Evolutionary conservation across 2,888 invertebrate genomes (phyloP).

Genomic region (Agonopterix heracliana): DNA sequence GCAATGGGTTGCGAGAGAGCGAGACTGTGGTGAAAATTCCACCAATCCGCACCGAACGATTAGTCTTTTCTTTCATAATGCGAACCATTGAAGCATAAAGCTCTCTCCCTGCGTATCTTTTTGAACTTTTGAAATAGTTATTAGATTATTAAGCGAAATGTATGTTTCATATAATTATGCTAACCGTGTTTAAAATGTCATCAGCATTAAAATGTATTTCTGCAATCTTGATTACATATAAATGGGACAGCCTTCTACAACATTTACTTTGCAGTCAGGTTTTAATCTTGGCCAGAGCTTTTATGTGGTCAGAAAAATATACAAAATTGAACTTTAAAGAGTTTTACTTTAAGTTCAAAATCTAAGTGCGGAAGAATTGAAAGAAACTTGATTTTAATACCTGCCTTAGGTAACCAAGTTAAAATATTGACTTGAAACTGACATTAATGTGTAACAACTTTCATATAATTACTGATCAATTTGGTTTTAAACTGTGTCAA

Average conservation of each 20-base stretch:
- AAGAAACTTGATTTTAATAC: constrained; percentile 6
- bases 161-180: no score
- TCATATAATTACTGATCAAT: background rate
- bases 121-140: no score
- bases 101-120: no score
- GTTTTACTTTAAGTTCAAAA: background rate
- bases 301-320: background rate
- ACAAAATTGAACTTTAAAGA: constrained; percentile 3
- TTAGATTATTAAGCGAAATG: no score
- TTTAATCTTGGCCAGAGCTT: constrained; percentile 1
- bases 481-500: no score
- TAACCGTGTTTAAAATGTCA: no score
- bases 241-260: constrained; percentile 9
- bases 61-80: no score
- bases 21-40: no score
- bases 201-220: no score
- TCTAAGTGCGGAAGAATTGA: background rate
- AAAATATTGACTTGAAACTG: constrained; percentile 6
- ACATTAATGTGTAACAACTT: constrained; percentile 6
- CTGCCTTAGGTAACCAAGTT: constrained; percentile 3
- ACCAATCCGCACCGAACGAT: no score
- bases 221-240: background rate
- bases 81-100: no score
- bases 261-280: constrained; percentile 9
- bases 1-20: no score